Conservation (phyloP, 1,140 invertebrate genomes). For the Varroa destructor region DNA sequence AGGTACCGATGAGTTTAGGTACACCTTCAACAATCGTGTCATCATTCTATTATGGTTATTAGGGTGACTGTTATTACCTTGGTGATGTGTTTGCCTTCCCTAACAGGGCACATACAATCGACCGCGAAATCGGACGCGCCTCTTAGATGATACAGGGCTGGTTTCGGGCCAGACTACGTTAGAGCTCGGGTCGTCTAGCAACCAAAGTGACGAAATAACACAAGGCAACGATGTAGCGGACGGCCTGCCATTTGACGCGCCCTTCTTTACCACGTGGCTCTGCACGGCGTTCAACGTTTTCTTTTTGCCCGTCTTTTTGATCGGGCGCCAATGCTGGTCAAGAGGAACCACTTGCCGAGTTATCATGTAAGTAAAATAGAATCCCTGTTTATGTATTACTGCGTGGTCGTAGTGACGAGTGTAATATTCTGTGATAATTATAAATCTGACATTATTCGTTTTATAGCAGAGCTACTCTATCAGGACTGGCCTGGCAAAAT, state of each 20-base stretch:
- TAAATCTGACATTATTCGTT: too few relatives aligned
- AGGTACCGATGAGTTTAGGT: too few relatives aligned
- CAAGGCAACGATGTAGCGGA: conserved; percentile 30
- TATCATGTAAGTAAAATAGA: conserved; percentile 18
- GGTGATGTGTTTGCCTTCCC: too few relatives aligned
- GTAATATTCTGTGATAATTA: too few relatives aligned
- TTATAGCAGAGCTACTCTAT: too few relatives aligned
- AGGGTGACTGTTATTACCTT: too few relatives aligned
- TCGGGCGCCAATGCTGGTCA: conserved; percentile 48
- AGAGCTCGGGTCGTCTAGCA: background rate
- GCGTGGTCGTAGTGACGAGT: too few relatives aligned
- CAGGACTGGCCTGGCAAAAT: too few relatives aligned
- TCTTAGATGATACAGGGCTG: conserved; percentile 12
- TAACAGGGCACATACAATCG: conserved; percentile 18
- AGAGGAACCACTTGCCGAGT: conserved; percentile 18
- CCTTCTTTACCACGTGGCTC: conserved; percentile 88
- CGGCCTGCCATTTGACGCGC: conserved; percentile 58
- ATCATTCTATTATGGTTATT: too few relatives aligned
- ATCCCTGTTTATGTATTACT: too few relatives aligned
- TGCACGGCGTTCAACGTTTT: conserved; percentile 80
- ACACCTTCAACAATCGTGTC: too few relatives aligned
- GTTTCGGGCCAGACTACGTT: conserved; percentile 1
- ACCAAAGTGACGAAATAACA: background rate
- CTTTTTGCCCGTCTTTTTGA: conserved; percentile 74
- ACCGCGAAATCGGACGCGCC: conserved; percentile 29